Evolutionary conservation across 2,113 vertebrate species (phyloP), one percentile per base, ranked within the genome.

Genomic region (Chionomys nivalis): DNA sequence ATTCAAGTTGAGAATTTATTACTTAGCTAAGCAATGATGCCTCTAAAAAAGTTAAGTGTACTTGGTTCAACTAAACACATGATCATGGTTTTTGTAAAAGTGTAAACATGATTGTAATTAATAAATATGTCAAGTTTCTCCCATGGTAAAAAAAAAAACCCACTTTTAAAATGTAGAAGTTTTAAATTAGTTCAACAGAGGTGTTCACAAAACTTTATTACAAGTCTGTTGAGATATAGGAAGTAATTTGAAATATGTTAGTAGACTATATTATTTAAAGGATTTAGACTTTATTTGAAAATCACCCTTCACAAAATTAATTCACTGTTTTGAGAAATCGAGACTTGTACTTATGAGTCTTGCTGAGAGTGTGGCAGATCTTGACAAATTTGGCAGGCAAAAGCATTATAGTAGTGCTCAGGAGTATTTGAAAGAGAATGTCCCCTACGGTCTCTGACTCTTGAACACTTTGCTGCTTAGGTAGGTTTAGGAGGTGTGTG

Each of bases 251-350:
- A 87, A 92, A 79, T 72, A 91, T 31, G 9, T 4, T 17, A 42
- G 26, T 49, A 72, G 42, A 77, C 5, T 24, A 0, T 1, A 52
- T 75, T 77, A 95, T 78, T 73, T 44, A 87, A 95, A 94, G 44
- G 61, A 86, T 82, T 95, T 70, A 55, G 70, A 89, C 89, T 75
- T 91, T 11, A 91, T 55, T 87, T 78, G 52, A 93, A 97, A 97
- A 83, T 76, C 72, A 79, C 7, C 23, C 13, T 65, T 73, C 7
- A 92, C 0, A 39, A 24, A 89, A 76, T 44, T 61, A 42, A 93
- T 87, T 93, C 68, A 91, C 61, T 89, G 19, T 68, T 91, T 90
- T 36, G 52, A 95, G 58, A 89, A 97, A 91, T 52, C 4, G 0
- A 9, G 26, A 91, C 76, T 73, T 90, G 39, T 9, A 82, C 21